Base-by-base conservation (phyloP, 1,140 invertebrate species). In the Pogonomyrmex californicus region DNA sequence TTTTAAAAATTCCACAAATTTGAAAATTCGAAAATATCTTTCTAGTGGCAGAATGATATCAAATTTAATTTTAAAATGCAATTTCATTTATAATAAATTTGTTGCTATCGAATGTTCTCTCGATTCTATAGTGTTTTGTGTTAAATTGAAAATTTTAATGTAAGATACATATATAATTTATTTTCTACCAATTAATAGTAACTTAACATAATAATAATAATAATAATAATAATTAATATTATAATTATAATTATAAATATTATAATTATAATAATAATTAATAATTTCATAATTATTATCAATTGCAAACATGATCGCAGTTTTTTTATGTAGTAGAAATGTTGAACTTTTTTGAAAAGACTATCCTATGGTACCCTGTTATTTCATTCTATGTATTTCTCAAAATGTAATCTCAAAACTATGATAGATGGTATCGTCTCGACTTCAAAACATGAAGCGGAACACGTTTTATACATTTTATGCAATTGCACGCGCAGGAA, bases 31-130 rank as follows among this genome's bases (percentile, higher is more conserved):
- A 0, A 23, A 7, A 47, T 23, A n/a, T 56, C 2, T 38, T 75
- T 54, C 23, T 49, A 36, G 30, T 9, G 10, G 1, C 10, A 54
- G n/a, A 63, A 62, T 65, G 1, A 51, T 62, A n/a, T 6, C 6
- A 14, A 44, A 58, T 44, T 76, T 58, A 58, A 44, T 38, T 38
- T 36, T 54, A 75, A 36, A 56, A 38, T 51, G n/a, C 63, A 54
- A 75, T 30, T 75, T 14, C n/a, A 23, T 6, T 76, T 23, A 3
- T 1, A 70, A 58, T 12, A 58, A 44, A 6, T 9, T 23, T 1
- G 4, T 38, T n/a, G 0, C 7, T 51, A 51, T 33, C 6, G 5
- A 4, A 41, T 17, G 7, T 14, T 56, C 5, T 23, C 23, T 41
- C n/a, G 38, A 10, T 41, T 1, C 1, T 38, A 7, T 41, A 41